Evolutionary conservation across 2,888 invertebrate genomes (phyloP), one percentile per base, ranked within the genome.

Genomic region (Anagyrus pseudococci): DNA sequence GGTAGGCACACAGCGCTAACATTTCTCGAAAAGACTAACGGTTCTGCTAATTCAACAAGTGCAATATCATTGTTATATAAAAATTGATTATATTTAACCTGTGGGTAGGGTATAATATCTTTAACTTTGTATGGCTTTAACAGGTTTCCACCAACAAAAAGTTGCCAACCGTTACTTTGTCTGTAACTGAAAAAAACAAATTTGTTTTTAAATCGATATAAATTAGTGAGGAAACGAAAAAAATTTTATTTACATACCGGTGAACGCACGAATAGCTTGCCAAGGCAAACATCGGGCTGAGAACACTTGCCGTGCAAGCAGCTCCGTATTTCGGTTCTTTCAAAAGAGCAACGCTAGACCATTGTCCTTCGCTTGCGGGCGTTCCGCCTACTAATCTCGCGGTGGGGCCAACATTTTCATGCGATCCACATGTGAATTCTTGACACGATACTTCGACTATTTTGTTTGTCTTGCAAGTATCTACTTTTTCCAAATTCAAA

Each of bases 1-100:
- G 87, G 85, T 37, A 88, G 76, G 72, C 88, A 88, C 64, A 86
- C 82, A 7, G 87, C 84, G 62, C 84, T 85, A 13, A 87, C 82
- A 68, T 84, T 84, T 62, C 82, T 78, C 2, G 82, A 83, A 54
- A 87, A 82, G 4, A 75, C 76, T 46, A 88, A 73, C 17, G 87
- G 85, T 59, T 81, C 77, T 22, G 72, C 74, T 17, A 88, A 78
- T 73, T 85, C 82, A 20, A 88, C 77, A 41, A 88, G 77, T 22
- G 85, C 86, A 29, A 86, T 81, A 70, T 89, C 87, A 67, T 86
- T 85, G 65, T 83, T 81, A 70, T 84, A 86, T 62, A 85, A 80
- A 67, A 86, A 84, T 71, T 85, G 84, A 64, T 83, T 83, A 73
- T 84, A 86, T 76, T 86, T 86, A 0, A 85, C 85, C 80, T 85